A percentile compares a stretch with the other conserved stretches of the same genome.
Evolutionary conservation across 2,797 vertebrate genomes (phyloP).

Genomic region (Typhlichthys subterraneus): DNA sequence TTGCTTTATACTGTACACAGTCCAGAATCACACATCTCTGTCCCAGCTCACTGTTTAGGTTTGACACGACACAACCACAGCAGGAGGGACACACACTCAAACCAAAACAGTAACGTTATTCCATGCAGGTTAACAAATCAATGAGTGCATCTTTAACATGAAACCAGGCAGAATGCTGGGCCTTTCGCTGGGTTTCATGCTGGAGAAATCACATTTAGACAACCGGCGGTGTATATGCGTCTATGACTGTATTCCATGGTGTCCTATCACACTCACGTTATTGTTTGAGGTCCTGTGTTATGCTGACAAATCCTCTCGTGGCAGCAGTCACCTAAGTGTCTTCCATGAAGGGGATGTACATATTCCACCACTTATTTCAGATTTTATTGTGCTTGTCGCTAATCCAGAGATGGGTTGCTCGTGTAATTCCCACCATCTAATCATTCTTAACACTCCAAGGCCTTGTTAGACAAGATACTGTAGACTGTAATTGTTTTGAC

Average conservation of each 20-base stretch:
- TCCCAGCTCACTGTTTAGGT: too few relatives aligned
- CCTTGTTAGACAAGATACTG: slow-evolving; percentile 75
- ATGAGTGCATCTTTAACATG: slow-evolving; percentile 35
- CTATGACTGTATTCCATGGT: slow-evolving; percentile 66
- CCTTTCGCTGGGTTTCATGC: slow-evolving; percentile 57
- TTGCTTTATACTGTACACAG: too few relatives aligned
- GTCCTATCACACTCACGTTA: slow-evolving; percentile 73
- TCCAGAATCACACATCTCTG: too few relatives aligned
- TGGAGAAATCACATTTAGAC: slow-evolving; percentile 73
- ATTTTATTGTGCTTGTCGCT: slow-evolving; percentile 75
- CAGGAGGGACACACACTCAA: too few relatives aligned
- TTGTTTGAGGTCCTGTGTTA: slow-evolving; percentile 81
- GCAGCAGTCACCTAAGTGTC: slow-evolving; percentile 79
- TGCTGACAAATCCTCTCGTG: slow-evolving; percentile 81
- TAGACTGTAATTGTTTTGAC: slow-evolving; percentile 77
- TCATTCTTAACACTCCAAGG: slow-evolving; percentile 70
- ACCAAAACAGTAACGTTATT: too few relatives aligned
- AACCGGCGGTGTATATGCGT: slow-evolving; percentile 62
- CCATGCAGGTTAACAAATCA: background rate
- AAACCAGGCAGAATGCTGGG: slow-evolving; percentile 59
- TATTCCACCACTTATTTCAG: slow-evolving; percentile 78
- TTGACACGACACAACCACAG: too few relatives aligned
- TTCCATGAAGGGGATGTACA: slow-evolving; percentile 77
- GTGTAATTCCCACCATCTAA: slow-evolving; percentile 78
- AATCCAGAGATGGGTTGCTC: slow-evolving; percentile 78